A percentile compares a stretch with the other conserved stretches of the same genome.
These are phyloP conservation scores for Spilarctia lutea DNA, from an alignment of 2,888 invertebrate species.

Conservation along the genomic window DNA sequence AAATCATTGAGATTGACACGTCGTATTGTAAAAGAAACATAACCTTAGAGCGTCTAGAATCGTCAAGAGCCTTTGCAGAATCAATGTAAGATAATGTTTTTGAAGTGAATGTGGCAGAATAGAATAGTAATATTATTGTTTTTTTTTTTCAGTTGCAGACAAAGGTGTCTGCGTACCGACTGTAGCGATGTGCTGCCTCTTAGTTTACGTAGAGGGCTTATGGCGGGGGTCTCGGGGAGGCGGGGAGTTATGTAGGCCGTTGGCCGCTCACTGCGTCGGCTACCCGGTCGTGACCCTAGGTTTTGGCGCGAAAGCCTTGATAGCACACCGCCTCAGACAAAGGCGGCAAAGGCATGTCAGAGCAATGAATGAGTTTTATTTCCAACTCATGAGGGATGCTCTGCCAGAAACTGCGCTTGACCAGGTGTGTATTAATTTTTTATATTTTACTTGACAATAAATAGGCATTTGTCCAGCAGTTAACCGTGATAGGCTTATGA, in stretches of 20 bases:
- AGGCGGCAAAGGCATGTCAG: slow-evolving; percentile 97
- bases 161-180: slow-evolving; percentile 98
- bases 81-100: not conserved
- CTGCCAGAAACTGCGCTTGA: slow-evolving; percentile 88
- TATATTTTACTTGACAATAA: not conserved
- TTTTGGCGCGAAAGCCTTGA: slow-evolving; percentile 97
- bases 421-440: slow-evolving; percentile 56
- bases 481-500: too few relatives aligned
- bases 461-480: too few relatives aligned
- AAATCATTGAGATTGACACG: not conserved
- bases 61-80: not conserved
- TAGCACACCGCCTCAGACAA: slow-evolving; percentile 95
- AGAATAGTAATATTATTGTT: not conserved
- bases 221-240: slow-evolving; percentile 89
- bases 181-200: slow-evolving; percentile 96
- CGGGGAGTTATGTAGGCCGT: slow-evolving; percentile 96
- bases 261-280: slow-evolving; percentile 97
- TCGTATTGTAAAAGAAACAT: not conserved
- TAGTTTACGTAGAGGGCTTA: slow-evolving; percentile 97
- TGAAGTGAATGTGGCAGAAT: not conserved
- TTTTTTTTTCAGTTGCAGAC: slow-evolving; percentile 85
- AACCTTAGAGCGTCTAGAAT: not conserved
- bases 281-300: slow-evolving; percentile 98
- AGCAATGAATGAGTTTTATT: slow-evolving; percentile 97
- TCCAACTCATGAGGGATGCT: slow-evolving; percentile 96